Percentiles rank a stretch among this genome's conserved stretches.
phyloP scores from a whole-genome alignment of 1,140 invertebrate species.

The Hermatobates lingyangjiaoensis region DNA sequence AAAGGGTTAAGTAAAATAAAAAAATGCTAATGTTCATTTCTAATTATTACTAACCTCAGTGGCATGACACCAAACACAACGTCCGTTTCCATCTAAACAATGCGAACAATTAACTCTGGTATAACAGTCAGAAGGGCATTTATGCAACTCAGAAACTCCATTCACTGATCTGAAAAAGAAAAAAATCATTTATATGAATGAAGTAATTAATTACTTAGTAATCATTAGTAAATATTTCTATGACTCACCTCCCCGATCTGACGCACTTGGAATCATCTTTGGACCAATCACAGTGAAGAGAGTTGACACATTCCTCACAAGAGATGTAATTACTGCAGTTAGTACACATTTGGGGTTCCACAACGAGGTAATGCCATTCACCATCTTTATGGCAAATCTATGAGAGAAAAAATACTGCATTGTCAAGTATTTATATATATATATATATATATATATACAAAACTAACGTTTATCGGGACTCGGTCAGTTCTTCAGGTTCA shows the following conservation, averaged over 20 bases:
- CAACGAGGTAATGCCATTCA: slow-evolving; percentile 59
- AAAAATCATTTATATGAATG: no score
- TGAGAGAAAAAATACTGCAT: no score
- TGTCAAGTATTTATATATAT: no score
- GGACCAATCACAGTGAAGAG: slow-evolving; percentile 69
- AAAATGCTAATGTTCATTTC: no score
- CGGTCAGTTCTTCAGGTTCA: no score
- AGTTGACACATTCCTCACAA: slow-evolving; percentile 50
- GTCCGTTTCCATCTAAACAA: slow-evolving; percentile 63
- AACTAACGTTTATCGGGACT: no score
- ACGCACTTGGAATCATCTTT: slow-evolving; percentile 59
- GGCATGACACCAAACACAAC: slow-evolving; percentile 89
- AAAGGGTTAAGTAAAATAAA: no score
- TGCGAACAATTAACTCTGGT: slow-evolving; percentile 52
- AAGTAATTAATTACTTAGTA: not conserved
- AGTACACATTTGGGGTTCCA: slow-evolving; percentile 59
- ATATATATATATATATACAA: not conserved
- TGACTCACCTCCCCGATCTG: slow-evolving; percentile 42
- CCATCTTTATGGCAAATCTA: slow-evolving; percentile 15
- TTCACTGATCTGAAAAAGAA: slow-evolving; percentile 25
- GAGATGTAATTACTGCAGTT: slow-evolving; percentile 77
- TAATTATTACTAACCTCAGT: slow-evolving; percentile 35
- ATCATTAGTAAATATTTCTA: not conserved
- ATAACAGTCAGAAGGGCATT: slow-evolving; percentile 58
- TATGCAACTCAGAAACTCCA: slow-evolving; percentile 34